Conservation (phyloP, 2,113 vertebrate species). For the Dicaeum eximium region DNA sequence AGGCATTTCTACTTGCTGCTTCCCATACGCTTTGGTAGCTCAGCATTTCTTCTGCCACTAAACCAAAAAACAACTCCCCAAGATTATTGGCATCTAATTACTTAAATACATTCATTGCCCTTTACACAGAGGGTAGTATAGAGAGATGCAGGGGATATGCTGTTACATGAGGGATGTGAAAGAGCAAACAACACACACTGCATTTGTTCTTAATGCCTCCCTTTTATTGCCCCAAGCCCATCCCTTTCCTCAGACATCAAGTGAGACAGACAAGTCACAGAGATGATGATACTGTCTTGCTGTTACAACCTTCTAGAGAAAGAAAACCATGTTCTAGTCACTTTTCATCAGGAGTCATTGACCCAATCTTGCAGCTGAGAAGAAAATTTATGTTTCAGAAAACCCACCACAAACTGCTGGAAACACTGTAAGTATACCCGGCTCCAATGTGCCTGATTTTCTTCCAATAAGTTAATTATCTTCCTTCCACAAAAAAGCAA, state of each 20-base stretch:
- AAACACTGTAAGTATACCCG: background rate
- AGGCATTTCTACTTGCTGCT: background rate
- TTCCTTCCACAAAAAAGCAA: background rate
- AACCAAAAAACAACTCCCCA: background rate
- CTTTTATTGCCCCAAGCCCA: background rate
- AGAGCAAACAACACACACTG: background rate
- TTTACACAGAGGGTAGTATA: accelerated
- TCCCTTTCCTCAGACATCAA: background rate
- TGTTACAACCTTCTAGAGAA: background rate
- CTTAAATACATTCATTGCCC: background rate
- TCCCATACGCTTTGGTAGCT: background rate
- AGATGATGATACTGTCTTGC: background rate
- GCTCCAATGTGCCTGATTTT: background rate
- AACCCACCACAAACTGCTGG: background rate
- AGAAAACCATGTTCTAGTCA: background rate
- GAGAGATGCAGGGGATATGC: background rate
- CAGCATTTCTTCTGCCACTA: background rate
- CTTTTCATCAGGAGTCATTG: background rate
- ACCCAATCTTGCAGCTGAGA: background rate
- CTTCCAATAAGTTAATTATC: background rate
- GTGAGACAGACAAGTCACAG: background rate
- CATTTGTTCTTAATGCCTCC: background rate
- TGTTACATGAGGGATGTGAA: background rate
- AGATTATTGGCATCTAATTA: background rate
- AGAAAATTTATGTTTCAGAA: conserved; percentile 2